Evolutionary conservation across 2,797 vertebrate genomes (phyloP), one percentile per base, ranked within the genome.

Genomic region (Tachyglossus aculeatus): DNA sequence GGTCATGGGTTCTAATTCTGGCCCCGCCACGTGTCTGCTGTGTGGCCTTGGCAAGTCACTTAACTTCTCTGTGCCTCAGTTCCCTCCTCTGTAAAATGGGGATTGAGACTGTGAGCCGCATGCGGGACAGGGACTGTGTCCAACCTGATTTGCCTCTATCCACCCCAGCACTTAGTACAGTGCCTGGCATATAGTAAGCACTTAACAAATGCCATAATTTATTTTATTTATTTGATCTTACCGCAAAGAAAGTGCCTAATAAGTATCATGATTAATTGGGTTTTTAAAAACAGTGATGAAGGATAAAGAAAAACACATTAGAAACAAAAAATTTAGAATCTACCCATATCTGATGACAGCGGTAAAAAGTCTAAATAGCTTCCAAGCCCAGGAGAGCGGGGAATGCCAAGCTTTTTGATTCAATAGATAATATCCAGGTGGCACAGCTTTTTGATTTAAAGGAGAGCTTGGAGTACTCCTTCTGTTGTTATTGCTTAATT

Each of bases 401-500:
- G 18, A 47, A 25, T 58, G 5, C 40, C 65, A 57, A 64, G n/a
- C 8, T 32, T 12, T 57, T 48, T 61, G 34, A 63, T 50, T 65
- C 21, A 45, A 43, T 2, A 70, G 43, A 33, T 21, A 33, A 31
- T 38, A 29, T 14, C 12, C 2, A 43, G 27, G 41, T 37, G 19
- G 22, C 13, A 38, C 4, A 9, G 9, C 66, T 71, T 21, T 66
- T 50, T 63, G 25, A 56, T 51, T 71, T 71, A 72, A 24, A 70
- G 67, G 29, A 58, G 22, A 70, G 19, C 25, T 71, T 33, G 14
- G 22, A 47, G 18, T 31, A 24, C 32, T 52, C 41, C 6, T 7
- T 55, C 6, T 48, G 60, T 52, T 74, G 70, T 74, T 71, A 64
- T 50, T 78, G 32, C 27, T 77, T 71, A 67, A 67, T 61, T 72